Percentiles rank a stretch among this genome's conserved stretches.
phyloP scores from a whole-genome alignment of 1,140 invertebrate species.

The Onthophagus taurus region DNA sequence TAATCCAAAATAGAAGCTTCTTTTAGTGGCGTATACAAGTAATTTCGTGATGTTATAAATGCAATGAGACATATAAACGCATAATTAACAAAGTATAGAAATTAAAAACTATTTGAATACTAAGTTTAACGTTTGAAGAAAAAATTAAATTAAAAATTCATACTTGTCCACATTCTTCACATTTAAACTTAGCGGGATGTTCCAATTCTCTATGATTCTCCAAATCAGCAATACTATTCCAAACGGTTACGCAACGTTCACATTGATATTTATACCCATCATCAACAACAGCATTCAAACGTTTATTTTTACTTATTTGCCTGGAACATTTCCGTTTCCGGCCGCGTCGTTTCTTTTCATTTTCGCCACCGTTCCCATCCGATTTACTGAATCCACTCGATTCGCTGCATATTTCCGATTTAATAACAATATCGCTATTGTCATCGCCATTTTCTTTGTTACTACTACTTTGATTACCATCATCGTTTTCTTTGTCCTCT shows the following conservation, averaged over 20 bases:
- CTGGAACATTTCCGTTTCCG: conserved; percentile 27
- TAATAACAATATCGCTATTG: conserved; percentile 2
- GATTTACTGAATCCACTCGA: conserved; percentile 4
- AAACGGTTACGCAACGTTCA: conserved; percentile 32
- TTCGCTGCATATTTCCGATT: conserved; percentile 8
- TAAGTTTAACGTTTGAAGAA: not conserved
- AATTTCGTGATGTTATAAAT: too few species aligned
- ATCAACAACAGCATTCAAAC: conserved; percentile 16
- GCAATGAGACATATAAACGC: too few species aligned
- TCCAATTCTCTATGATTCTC: conserved; percentile 32
- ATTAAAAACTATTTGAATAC: too few species aligned
- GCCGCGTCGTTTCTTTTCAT: conserved; percentile 28
- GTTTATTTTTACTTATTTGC: conserved; percentile 16
- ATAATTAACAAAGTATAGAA: too few species aligned
- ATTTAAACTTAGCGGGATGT: conserved; percentile 40
- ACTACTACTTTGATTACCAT: conserved; percentile 11
- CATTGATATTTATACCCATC: conserved; percentile 35
- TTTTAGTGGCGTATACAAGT: too few species aligned
- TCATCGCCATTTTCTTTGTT: not conserved
- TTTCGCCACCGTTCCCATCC: conserved; percentile 8
- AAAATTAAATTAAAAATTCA: conserved; percentile 24
- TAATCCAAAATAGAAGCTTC: too few species aligned
- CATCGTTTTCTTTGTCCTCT: conserved; percentile 14
- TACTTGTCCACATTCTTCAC: conserved; percentile 43
- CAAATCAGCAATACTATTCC: conserved; percentile 26